Percentiles rank a stretch among this genome's conserved stretches.
phyloP scores from a whole-genome alignment of 2,888 invertebrate genomes.

The Oligia strigilis region DNA sequence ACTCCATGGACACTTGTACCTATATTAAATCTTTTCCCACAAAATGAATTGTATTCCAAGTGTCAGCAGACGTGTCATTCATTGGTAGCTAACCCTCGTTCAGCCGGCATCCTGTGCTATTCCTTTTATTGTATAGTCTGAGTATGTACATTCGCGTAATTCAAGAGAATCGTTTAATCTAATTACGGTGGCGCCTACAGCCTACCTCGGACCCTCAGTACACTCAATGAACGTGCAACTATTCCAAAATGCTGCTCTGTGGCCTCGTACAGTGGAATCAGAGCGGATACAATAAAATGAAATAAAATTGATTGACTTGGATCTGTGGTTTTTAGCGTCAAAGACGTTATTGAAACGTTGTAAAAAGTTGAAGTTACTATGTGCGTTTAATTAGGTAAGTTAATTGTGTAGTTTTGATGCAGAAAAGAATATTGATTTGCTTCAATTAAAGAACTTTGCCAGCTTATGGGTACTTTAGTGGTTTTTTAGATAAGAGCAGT shows the following conservation, averaged over 20 bases:
- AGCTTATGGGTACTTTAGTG: not conserved
- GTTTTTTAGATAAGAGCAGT: not conserved
- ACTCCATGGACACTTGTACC: not conserved
- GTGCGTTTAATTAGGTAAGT: slow-evolving; percentile 29
- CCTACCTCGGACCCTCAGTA: slow-evolving; percentile 19
- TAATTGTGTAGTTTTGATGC: not conserved
- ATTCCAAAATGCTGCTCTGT: slow-evolving; percentile 66
- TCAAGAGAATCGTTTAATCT: slow-evolving; percentile 72
- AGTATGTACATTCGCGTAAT: slow-evolving; percentile 64
- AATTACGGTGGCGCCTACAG: slow-evolving; percentile 73
- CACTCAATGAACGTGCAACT: slow-evolving; percentile 69
- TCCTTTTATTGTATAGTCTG: slow-evolving; percentile 65
- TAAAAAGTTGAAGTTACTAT: slow-evolving; percentile 24
- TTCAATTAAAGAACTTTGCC: not conserved
- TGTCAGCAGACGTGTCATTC: slow-evolving; percentile 52
- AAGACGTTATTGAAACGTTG: slow-evolving; percentile 28
- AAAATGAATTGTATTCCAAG: slow-evolving; percentile 25
- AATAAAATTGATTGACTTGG: slow-evolving; percentile 49
- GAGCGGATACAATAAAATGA: slow-evolving; percentile 64
- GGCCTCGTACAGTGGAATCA: slow-evolving; percentile 51
- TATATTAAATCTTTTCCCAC: slow-evolving; percentile 29
- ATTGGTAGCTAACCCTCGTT: slow-evolving; percentile 53
- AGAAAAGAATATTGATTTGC: not conserved
- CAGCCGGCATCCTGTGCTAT: slow-evolving; percentile 61
- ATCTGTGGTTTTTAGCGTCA: slow-evolving; percentile 42